These are phyloP conservation scores for Drosophila mauritiana DNA, from an alignment of 1,140 invertebrate species.

Conservation along the genomic window DNA sequence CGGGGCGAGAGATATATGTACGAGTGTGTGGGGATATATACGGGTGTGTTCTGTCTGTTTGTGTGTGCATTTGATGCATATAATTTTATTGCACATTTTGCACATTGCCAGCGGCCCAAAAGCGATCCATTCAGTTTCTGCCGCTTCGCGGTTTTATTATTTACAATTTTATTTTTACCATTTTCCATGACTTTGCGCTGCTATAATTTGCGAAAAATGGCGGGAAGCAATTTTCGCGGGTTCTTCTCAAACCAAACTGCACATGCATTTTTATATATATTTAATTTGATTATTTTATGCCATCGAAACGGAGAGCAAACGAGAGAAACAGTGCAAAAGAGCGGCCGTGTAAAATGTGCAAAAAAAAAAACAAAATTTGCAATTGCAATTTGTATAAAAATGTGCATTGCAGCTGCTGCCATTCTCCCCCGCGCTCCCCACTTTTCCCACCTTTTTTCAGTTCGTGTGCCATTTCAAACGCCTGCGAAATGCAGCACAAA, in stretches of 20 bases:
- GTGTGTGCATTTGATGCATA: conserved; percentile 68
- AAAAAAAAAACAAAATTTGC: conserved; percentile 19
- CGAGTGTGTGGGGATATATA: conserved; percentile 5
- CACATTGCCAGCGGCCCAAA: conserved; percentile 28
- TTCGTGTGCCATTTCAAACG: conserved; percentile 38
- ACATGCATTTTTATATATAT: conserved; percentile 49
- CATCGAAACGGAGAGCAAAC: conserved; percentile 29
- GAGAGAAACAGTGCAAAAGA: conserved; percentile 25
- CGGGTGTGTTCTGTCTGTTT: conserved; percentile 5
- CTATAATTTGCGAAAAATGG: conserved; percentile 61
- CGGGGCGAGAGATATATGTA: conserved; percentile 13
- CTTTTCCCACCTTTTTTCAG: not conserved
- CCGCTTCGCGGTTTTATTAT: conserved; percentile 74
- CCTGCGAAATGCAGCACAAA: conserved; percentile 68
- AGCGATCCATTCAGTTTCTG: conserved; percentile 40
- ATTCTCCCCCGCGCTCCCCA: not conserved
- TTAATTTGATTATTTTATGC: conserved; percentile 82
- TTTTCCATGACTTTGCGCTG: conserved; percentile 43
- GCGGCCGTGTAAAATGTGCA: not conserved
- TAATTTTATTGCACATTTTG: conserved; percentile 78
- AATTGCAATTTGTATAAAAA: conserved; percentile 68
- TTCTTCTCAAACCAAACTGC: not conserved
- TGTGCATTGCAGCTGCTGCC: conserved; percentile 69
- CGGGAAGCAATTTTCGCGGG: conserved; percentile 49
- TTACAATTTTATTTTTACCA: conserved; percentile 71